These are phyloP conservation scores for Neoaliturus tenellus DNA, from an alignment of 2,888 invertebrate genomes.

Conservation along the genomic window DNA sequence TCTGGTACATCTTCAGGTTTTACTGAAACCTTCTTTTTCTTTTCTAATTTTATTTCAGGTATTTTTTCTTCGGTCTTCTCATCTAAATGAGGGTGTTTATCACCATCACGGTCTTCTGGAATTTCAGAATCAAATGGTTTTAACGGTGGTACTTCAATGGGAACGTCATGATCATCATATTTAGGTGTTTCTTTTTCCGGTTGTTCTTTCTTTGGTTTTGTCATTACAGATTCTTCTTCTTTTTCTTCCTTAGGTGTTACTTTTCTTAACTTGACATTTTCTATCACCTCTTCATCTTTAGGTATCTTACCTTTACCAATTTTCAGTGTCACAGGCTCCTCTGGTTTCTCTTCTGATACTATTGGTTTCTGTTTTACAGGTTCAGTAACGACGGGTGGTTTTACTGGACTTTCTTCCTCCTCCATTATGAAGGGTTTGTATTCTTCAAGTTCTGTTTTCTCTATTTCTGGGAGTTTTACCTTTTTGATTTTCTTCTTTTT, in stretches of 20 bases:
- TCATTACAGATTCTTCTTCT: conserved; percentile 68
- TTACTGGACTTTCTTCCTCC: neutral
- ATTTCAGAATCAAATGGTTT: conserved; percentile 57
- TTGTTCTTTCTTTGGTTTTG: conserved; percentile 58
- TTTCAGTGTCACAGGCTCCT: conserved; percentile 53
- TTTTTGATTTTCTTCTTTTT: conserved; percentile 66
- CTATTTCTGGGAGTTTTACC: conserved; percentile 70
- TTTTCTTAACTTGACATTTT: conserved; percentile 75
- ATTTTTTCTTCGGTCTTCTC: conserved; percentile 63
- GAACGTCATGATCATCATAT: conserved; percentile 63
- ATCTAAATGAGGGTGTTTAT: conserved; percentile 55
- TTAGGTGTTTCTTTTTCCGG: conserved; percentile 68
- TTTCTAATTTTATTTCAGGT: conserved; percentile 68
- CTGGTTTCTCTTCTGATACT: conserved; percentile 48
- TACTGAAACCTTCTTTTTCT: conserved; percentile 66
- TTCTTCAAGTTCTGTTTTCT: conserved; percentile 71
- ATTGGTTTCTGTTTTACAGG: conserved; percentile 71
- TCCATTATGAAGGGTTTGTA: conserved; percentile 67
- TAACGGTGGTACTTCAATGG: conserved; percentile 60
- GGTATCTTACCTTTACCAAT: conserved; percentile 64
- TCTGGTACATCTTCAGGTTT: conserved; percentile 62
- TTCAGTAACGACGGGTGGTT: conserved; percentile 71
- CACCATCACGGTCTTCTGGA: conserved; percentile 59
- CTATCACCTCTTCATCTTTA: conserved; percentile 71
- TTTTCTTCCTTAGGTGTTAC: conserved; percentile 72